Evolutionary conservation across 2,113 vertebrate genomes (phyloP), one percentile per base, ranked within the genome.

Genomic region (Burhinus bistriatus): DNA sequence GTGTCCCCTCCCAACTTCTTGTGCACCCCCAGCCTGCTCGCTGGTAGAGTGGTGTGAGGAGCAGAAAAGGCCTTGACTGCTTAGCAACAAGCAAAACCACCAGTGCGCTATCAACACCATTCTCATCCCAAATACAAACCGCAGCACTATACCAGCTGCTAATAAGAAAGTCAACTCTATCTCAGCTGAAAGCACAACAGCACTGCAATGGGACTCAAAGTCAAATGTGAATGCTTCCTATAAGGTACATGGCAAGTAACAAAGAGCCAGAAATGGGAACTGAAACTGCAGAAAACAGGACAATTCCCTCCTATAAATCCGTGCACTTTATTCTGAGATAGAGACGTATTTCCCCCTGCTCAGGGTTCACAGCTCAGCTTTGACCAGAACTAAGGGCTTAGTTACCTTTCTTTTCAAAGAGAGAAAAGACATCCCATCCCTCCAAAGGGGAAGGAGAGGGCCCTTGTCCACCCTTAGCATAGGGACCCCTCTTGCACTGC

Each of bases 271-370:
- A 88, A 55, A 77, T 16, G 29, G 14, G 36, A 77, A 30, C 25
- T 34, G 70, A 68, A 88, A 66, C 8, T 21, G 6, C 18, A 57
- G 15, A 64, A 62, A 76, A 1, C 32, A 82, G 58, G 77, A 27
- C 9, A 82, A 54, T 49, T 77, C 30, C 2, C 12, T 87, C 11
- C 20, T 59, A 11, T n/a, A 78, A 27, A 79, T 79, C 15, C 20
- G 4, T 72, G 21, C 20, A 12, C 9, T 89, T 90, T n/a, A 45
- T 80, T 92, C 68, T 36, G 45, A 61, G 45, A n/a, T 15, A 51
- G 9, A n/a, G 25, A 11, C 0, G 0, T 9, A 22, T 15, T 72
- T 77, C 23, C 2, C 2, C 34, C 7, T 19, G 10, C 36, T 57
- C n/a, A 49, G 34, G 3, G 10, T 54, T 69, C 54, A 58, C 27